Evolutionary conservation across 2,888 invertebrate species (phyloP).

Genomic region (Glyphotaelius pellucidus): DNA sequence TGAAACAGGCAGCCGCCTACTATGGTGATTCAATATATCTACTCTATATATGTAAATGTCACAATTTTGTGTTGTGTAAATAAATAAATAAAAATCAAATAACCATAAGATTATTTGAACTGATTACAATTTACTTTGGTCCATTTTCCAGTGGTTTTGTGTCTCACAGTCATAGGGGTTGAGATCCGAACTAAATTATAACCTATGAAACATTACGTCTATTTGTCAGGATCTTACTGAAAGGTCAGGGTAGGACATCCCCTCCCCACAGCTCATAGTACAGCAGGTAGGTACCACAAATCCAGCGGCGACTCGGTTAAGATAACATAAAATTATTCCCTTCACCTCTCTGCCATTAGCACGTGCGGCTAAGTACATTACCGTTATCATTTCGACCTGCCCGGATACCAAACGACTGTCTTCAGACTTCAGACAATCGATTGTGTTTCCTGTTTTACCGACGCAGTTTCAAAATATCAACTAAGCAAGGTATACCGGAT

Average conservation of each 20-base stretch:
- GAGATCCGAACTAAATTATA: neutral
- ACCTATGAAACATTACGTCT: neutral
- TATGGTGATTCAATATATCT: too few species aligned
- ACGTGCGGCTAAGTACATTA: neutral
- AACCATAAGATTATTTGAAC: too few species aligned
- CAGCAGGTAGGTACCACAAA: neutral
- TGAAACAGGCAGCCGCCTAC: too few species aligned
- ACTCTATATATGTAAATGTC: too few species aligned
- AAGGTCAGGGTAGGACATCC: neutral
- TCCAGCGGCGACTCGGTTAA: neutral
- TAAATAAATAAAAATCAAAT: too few species aligned
- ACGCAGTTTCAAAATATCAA: neutral
- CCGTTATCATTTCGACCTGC: constrained; percentile 5
- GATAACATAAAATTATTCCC: neutral
- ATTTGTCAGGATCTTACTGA: neutral
- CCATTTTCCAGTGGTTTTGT: too few species aligned
- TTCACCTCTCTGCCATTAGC: neutral
- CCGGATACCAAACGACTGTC: neutral
- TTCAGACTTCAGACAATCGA: neutral
- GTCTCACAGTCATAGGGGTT: neutral
- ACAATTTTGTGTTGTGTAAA: too few species aligned
- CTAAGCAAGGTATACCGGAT: neutral
- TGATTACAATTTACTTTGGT: too few species aligned
- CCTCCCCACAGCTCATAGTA: too few species aligned
- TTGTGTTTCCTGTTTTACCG: neutral